Conservation (phyloP, 2,113 vertebrate species). For the Apodemus speciosus region DNA sequence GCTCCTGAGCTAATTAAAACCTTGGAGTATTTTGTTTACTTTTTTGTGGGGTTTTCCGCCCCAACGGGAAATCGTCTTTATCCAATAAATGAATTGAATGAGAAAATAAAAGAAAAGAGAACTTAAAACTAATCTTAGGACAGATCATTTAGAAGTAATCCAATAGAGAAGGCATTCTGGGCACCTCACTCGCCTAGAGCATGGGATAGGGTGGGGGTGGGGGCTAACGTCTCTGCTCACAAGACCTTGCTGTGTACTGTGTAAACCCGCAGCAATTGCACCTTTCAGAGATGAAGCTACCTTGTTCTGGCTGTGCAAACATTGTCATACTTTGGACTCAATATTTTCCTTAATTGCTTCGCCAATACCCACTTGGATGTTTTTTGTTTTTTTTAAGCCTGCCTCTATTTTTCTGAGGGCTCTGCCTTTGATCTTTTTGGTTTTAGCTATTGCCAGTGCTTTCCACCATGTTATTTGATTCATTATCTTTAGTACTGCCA, state of each 20-base stretch:
- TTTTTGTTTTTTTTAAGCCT: constrained; percentile 5
- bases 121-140: not conserved
- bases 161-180: not conserved
- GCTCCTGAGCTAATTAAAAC: not conserved
- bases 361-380: not conserved
- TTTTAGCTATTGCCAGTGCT: not conserved
- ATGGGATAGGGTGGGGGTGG: too few relatives aligned
- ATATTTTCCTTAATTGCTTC: not conserved
- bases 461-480: not conserved
- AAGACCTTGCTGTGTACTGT: not conserved
- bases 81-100: not conserved
- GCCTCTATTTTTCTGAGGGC: not conserved
- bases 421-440: not conserved
- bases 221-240: not conserved
- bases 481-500: not conserved
- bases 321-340: not conserved
- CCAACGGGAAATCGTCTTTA: not conserved
- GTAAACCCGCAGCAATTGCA: not conserved
- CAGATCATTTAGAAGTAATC: not conserved
- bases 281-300: too few relatives aligned
- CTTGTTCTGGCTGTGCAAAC: not conserved
- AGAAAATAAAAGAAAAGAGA: not conserved
- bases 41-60: not conserved
- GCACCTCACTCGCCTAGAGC: not conserved
- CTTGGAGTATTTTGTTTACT: not conserved